phyloP scores from a whole-genome alignment of 2,113 vertebrate species.

The Chloroceryle aenea region DNA sequence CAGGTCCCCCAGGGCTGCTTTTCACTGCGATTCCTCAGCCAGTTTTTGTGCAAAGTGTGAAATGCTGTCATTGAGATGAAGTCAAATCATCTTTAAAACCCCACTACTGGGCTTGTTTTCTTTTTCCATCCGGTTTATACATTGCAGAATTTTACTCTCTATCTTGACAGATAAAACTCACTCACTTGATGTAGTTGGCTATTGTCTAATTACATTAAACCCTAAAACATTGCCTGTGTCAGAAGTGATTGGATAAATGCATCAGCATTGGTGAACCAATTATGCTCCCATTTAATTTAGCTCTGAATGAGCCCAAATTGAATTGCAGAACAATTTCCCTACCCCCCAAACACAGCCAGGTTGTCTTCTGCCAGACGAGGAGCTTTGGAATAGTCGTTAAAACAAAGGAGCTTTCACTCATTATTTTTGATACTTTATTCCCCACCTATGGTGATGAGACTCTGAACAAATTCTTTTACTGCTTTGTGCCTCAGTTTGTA shows the following conservation, averaged over 20 bases:
- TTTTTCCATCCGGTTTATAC: not conserved
- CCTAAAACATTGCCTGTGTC: not conserved
- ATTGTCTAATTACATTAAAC: not conserved
- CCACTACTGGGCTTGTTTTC: not conserved
- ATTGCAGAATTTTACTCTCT: not conserved
- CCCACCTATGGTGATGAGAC: not conserved
- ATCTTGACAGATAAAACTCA: not conserved
- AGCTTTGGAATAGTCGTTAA: not conserved
- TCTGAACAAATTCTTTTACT: not conserved
- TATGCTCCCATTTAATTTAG: conserved; percentile 27
- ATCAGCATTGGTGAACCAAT: not conserved
- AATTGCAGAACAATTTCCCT: not conserved
- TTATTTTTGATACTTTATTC: not conserved
- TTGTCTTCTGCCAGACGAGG: not conserved
- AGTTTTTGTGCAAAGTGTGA: not conserved
- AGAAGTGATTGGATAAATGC: not conserved
- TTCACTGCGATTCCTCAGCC: not conserved
- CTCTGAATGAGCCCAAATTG: conserved; percentile 1
- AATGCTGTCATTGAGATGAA: not conserved
- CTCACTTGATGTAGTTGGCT: not conserved
- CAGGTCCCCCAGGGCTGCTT: not conserved
- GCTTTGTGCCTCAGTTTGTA: not conserved
- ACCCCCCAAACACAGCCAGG: not conserved
- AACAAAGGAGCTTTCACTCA: not conserved
- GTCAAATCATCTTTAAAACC: not conserved